Percentiles rank a stretch among this genome's conserved stretches.
Evolutionary conservation across 1,140 invertebrate genomes (phyloP).

Genomic region (Leptinotarsa undecemlineata): DNA sequence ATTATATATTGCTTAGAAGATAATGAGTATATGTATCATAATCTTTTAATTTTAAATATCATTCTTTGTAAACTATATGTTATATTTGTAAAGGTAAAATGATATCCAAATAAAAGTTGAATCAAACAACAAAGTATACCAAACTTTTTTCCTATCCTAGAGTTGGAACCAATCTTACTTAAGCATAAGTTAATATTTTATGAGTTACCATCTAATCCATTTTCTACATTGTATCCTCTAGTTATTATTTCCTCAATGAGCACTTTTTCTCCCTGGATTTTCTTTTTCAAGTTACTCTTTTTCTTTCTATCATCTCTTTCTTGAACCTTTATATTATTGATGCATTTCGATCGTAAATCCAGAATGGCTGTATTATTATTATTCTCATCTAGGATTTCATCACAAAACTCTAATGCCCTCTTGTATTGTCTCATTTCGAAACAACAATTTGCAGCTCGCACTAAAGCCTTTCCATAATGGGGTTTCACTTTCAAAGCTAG

Average conservation of each 20-base stretch:
- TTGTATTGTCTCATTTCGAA: conserved; percentile 71
- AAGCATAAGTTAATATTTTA: no score
- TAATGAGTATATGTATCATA: no score
- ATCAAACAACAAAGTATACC: no score
- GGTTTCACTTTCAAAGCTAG: conserved; percentile 76
- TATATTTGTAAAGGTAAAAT: no score
- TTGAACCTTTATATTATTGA: conserved; percentile 62
- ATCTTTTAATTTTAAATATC: no score
- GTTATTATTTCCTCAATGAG: conserved; percentile 62
- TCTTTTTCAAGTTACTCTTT: conserved; percentile 60
- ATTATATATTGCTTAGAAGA: no score
- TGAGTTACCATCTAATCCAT: no score
- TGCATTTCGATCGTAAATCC: conserved; percentile 64
- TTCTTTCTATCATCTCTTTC: conserved; percentile 67
- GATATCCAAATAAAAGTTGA: no score
- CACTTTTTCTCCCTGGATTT: conserved; percentile 61
- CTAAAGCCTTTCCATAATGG: conserved; percentile 77
- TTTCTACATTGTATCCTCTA: conserved; percentile 59
- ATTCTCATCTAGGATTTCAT: conserved; percentile 65
- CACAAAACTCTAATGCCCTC: conserved; percentile 74
- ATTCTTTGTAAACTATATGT: no score
- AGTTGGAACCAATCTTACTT: no score
- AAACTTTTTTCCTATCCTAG: no score
- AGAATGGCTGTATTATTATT: conserved; percentile 63
- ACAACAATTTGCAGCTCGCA: conserved; percentile 76